A percentile compares a stretch with the other conserved stretches of the same genome.
Conservation (phyloP, 2,797 vertebrate species). For the Vireo griseus region DNA sequence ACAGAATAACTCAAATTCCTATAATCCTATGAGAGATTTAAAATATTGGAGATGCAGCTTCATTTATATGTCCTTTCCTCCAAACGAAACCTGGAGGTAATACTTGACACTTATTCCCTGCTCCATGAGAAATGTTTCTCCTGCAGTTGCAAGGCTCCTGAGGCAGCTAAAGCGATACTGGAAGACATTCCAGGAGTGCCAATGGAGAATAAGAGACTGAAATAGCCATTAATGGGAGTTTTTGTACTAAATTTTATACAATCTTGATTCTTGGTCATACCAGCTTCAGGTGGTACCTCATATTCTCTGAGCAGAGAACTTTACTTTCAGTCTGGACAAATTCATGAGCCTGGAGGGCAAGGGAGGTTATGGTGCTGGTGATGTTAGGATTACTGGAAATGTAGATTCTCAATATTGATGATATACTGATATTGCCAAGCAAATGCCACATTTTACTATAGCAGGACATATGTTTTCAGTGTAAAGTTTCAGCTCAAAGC, state of each 20-base stretch:
- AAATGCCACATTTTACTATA: not conserved
- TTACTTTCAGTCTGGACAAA: not conserved
- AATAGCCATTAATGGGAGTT: not conserved
- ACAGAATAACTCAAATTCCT: not conserved
- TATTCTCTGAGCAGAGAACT: not conserved
- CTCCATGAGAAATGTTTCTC: not conserved
- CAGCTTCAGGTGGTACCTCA: not conserved
- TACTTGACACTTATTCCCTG: not conserved
- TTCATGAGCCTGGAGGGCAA: not conserved
- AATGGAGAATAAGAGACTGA: not conserved
- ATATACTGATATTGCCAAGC: not conserved
- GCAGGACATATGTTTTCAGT: not conserved
- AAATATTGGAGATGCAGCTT: not conserved
- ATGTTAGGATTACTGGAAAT: not conserved
- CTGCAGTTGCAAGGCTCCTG: not conserved
- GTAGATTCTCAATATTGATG: not conserved
- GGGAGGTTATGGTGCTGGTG: not conserved
- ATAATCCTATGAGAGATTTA: not conserved
- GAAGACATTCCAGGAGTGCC: not conserved
- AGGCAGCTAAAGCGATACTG: not conserved
- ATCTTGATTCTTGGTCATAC: not conserved
- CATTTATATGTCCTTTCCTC: not conserved
- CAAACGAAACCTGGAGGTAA: conserved; percentile 1
- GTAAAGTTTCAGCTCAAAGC: not conserved
- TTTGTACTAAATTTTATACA: not conserved